Evolutionary conservation across 1,140 invertebrate genomes (phyloP).

Genomic region (Berghia stephanieae): DNA sequence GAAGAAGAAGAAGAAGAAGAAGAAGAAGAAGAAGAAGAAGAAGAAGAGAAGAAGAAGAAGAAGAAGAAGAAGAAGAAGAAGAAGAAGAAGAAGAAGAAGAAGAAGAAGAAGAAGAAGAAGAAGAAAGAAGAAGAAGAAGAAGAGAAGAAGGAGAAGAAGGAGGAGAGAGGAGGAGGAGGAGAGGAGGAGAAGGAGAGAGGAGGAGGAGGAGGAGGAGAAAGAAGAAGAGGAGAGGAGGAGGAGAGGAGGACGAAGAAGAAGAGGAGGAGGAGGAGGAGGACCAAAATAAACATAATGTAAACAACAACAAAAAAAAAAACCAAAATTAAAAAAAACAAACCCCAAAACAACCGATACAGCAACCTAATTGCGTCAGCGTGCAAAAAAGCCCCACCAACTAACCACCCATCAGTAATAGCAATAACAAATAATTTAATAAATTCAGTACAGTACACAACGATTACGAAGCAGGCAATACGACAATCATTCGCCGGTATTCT

Average conservation of each 20-base stretch:
- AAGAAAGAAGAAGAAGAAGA: neutral
- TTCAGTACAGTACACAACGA: neutral
- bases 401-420: too few relatives aligned
- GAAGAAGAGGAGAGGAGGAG: neutral
- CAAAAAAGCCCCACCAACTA: neutral
- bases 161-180: neutral
- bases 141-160: neutral
- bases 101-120: neutral
- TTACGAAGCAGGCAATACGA: neutral
- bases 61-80: neutral
- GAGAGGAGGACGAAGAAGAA: neutral
- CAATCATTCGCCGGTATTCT: too few relatives aligned
- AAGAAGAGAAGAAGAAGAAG: neutral
- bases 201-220: neutral
- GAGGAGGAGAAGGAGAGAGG: neutral
- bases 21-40: neutral
- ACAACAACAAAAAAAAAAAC: slow-evolving; percentile 4
- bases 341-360: neutral
- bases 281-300: neutral
- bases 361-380: neutral
- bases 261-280: neutral
- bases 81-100: neutral
- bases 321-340: neutral
- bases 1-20: neutral
- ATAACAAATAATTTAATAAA: too few relatives aligned